Percentiles rank a stretch among this genome's conserved stretches.
phyloP scores from a whole-genome alignment of 2,113 vertebrate species.

The Zapus hudsonius region DNA sequence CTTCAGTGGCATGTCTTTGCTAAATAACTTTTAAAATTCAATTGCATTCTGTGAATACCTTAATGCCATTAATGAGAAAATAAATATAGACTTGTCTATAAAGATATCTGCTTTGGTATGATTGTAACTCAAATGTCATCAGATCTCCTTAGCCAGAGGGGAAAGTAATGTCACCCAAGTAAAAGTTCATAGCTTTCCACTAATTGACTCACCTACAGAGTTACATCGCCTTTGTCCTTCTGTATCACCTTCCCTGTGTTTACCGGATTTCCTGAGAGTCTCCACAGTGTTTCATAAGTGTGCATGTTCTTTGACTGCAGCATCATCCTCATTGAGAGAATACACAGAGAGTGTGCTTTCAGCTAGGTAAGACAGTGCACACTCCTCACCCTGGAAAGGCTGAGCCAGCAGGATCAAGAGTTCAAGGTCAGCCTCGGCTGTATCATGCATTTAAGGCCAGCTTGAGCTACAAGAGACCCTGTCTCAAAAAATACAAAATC shows the following conservation, averaged over 20 bases:
- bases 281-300: not conserved
- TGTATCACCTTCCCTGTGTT: not conserved
- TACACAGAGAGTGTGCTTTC: not conserved
- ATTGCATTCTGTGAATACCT: constrained; percentile 32
- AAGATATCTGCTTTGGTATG: not conserved
- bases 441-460: no score
- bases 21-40: constrained; percentile 53
- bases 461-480: no score
- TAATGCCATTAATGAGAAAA: constrained; percentile 54
- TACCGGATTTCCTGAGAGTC: not conserved
- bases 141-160: not conserved
- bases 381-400: no score
- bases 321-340: not conserved
- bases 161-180: not conserved
- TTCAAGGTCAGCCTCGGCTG: no score
- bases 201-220: not conserved
- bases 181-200: not conserved
- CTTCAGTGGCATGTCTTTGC: constrained; percentile 51
- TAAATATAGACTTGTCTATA: constrained; percentile 42
- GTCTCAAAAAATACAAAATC: no score
- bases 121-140: not conserved
- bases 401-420: no score
- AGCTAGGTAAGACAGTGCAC: no score
- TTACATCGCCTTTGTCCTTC: not conserved
- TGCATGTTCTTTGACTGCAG: not conserved